These are phyloP conservation scores for Melospiza melodia DNA, from an alignment of 2,113 vertebrate genomes.

Conservation along the genomic window DNA sequence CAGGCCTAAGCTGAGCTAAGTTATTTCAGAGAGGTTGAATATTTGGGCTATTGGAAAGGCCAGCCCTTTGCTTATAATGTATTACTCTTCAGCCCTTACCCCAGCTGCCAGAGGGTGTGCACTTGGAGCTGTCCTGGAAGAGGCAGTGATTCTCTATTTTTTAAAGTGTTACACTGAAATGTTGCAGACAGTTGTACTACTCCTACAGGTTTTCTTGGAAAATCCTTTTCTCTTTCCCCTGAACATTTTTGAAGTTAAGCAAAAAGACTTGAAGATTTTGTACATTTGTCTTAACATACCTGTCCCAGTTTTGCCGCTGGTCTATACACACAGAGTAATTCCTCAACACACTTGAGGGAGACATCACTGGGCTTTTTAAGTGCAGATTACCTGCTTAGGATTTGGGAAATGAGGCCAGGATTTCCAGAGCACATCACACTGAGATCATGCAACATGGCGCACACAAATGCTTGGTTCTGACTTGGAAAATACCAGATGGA, in stretches of 20 bases:
- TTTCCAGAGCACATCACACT: constrained; percentile 14
- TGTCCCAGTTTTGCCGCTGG: not conserved
- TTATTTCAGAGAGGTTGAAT: not conserved
- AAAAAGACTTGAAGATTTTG: not conserved
- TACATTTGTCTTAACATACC: not conserved
- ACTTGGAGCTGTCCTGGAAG: not conserved
- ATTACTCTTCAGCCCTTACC: not conserved
- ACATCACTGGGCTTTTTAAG: not conserved
- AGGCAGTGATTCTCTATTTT: not conserved
- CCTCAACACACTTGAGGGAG: not conserved
- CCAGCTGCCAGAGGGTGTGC: not conserved
- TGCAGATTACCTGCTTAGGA: constrained; percentile 3
- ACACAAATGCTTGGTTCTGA: not conserved
- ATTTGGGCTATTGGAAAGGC: not conserved
- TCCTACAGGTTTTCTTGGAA: not conserved
- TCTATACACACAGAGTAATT: not conserved
- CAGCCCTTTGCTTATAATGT: not conserved
- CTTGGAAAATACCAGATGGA: not conserved
- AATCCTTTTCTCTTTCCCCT: not conserved
- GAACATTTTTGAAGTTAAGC: not conserved
- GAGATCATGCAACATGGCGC: not conserved
- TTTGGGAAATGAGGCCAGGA: constrained; percentile 19
- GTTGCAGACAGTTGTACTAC: not conserved
- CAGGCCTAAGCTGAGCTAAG: not conserved
- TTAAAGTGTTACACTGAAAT: not conserved